phyloP scores from a whole-genome alignment of 2,113 vertebrate species.

The Peucedramus taeniatus region DNA sequence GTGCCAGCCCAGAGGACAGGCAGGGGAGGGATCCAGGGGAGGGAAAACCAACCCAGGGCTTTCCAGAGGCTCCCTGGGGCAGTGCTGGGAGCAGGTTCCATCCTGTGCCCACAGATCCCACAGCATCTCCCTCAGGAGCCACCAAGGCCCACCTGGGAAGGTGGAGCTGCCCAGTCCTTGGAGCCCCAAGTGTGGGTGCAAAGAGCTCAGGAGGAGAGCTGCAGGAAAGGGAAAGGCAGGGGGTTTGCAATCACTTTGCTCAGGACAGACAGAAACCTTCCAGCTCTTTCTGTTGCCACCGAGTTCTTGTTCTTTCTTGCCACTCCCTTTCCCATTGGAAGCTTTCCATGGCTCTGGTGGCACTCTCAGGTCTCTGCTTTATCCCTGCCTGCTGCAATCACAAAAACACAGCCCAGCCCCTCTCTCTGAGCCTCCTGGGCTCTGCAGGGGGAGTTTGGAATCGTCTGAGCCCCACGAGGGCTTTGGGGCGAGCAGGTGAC shows the following conservation, averaged over 20 bases:
- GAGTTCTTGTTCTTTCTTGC: neutral
- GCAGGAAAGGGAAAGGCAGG: neutral
- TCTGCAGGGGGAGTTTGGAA: neutral
- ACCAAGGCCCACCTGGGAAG: neutral
- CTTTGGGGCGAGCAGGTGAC: neutral
- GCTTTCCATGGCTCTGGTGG: neutral
- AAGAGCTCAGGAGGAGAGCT: fast-evolving
- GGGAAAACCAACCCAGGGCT: neutral
- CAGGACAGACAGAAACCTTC: neutral
- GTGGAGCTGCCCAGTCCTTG: neutral
- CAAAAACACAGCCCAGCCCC: neutral
- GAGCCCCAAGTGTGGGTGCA: neutral
- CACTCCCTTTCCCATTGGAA: constrained; percentile 14
- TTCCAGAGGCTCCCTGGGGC: neutral
- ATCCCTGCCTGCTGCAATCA: neutral
- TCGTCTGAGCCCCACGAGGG: neutral
- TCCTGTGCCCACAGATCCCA: fast-evolving
- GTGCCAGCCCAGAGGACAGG: neutral
- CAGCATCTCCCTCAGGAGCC: neutral
- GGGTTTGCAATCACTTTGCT: neutral
- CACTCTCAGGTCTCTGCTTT: neutral
- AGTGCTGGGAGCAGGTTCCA: neutral
- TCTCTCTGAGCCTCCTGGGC: neutral
- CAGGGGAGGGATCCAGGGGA: neutral
- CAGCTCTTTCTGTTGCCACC: neutral